A percentile compares a stretch with the other conserved stretches of the same genome.
Evolutionary conservation across 2,113 vertebrate genomes (phyloP).

Genomic region (Onychorhynchus coronatus): DNA sequence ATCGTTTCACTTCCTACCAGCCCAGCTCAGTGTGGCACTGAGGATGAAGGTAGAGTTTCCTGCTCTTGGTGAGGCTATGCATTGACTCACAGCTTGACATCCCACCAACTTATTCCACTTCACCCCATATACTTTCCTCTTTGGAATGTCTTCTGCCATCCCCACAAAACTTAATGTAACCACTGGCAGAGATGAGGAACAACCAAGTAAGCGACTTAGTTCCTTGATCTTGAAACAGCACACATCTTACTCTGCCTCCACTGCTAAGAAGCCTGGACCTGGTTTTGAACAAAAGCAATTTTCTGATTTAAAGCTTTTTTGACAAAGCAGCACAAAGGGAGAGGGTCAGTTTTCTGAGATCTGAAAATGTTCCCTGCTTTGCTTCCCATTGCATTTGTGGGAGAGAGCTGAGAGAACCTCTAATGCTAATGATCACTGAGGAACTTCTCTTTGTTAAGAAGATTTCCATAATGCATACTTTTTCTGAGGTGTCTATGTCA

Average conservation of each 20-base stretch:
- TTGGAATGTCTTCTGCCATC: not conserved
- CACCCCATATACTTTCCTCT: not conserved
- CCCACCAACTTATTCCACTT: not conserved
- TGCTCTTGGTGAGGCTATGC: not conserved
- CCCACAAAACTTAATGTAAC: not conserved
- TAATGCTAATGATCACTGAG: constrained; percentile 50
- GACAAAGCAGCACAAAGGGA: constrained; percentile 38
- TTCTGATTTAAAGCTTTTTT: constrained; percentile 55
- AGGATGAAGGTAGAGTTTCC: not conserved
- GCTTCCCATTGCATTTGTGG: constrained; percentile 31
- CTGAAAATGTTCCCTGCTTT: constrained; percentile 55
- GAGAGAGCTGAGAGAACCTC: constrained; percentile 24
- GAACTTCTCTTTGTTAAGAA: constrained; percentile 52
- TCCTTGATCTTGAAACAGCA: not conserved
- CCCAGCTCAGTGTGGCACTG: not conserved
- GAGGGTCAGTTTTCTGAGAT: constrained; percentile 1
- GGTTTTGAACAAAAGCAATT: constrained; percentile 60
- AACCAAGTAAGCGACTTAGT: not conserved
- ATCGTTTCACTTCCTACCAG: not conserved
- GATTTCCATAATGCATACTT: constrained; percentile 51
- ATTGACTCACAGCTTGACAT: not conserved
- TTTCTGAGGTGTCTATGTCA: constrained; percentile 40
- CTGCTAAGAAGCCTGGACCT: not conserved
- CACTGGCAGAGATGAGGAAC: not conserved
- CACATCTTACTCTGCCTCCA: not conserved